A percentile compares a stretch with the other conserved stretches of the same genome.
Evolutionary conservation across 1,140 invertebrate genomes (phyloP).

Genomic region (Temnothorax longispinosus): DNA sequence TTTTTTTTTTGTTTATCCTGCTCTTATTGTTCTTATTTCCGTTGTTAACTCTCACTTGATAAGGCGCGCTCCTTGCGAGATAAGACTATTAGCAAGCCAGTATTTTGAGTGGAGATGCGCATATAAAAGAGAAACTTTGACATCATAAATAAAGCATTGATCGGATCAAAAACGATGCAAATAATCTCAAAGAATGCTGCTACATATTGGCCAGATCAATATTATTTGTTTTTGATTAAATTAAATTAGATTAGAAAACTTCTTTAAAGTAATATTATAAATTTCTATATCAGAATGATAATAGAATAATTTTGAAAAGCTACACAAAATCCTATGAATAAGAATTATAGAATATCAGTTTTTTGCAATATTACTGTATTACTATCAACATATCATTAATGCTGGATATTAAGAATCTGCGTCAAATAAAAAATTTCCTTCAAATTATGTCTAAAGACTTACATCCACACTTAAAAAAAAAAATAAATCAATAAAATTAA

Average conservation of each 20-base stretch:
- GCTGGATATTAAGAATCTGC: neutral
- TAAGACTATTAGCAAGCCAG: neutral
- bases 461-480: neutral
- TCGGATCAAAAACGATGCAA: neutral
- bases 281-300: neutral
- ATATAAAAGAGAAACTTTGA: neutral
- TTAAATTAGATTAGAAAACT: neutral
- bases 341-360: neutral
- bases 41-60: neutral
- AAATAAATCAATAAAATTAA: neutral
- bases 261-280: neutral
- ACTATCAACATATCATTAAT: neutral
- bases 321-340: neutral
- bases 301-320: neutral
- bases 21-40: neutral
- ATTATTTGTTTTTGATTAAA: neutral
- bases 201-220: neutral
- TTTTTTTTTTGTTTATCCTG: neutral
- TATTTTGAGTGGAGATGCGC: neutral
- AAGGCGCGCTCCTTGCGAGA: neutral
- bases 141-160: slow-evolving; percentile 1
- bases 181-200: neutral
- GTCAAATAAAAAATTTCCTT: neutral
- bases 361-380: neutral
- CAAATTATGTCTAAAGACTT: slow-evolving; percentile 2